These are phyloP conservation scores for Oreohelix idahoensis DNA, from an alignment of 1,140 invertebrate species.

Conservation along the genomic window DNA sequence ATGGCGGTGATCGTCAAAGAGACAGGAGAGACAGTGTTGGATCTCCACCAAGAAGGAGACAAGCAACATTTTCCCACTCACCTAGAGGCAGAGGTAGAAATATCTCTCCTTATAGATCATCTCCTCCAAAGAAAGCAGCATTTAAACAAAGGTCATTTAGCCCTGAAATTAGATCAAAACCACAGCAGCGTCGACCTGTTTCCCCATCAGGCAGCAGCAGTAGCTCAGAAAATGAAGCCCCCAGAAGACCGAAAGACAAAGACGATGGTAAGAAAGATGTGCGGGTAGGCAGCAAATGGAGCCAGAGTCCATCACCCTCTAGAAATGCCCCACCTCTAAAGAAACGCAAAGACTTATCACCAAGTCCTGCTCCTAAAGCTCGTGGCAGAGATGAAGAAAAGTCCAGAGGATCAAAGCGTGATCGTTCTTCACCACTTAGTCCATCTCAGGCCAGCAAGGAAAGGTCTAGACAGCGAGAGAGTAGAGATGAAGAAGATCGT, in stretches of 20 bases:
- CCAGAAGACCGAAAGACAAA: conserved; percentile 9
- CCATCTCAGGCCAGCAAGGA: conserved; percentile 1
- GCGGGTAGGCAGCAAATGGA: conserved; percentile 6
- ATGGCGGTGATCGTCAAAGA: background rate
- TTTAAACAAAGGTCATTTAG: background rate
- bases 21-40: background rate
- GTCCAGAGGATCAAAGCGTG: background rate
- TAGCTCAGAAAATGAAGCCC: conserved; percentile 33
- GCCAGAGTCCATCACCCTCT: background rate
- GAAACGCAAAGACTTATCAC: conserved; percentile 16
- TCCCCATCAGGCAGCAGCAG: conserved; percentile 30
- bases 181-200: background rate
- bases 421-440: background rate
- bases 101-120: background rate
- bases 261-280: background rate
- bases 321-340: background rate
- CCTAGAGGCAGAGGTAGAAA: conserved; percentile 19
- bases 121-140: conserved; percentile 4
- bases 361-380: background rate
- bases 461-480: background rate
- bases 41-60: conserved; percentile 22
- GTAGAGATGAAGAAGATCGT: conserved; percentile 4
- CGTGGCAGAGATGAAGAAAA: background rate
- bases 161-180: background rate
- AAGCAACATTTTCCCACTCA: background rate